Percentiles rank a stretch among this genome's conserved stretches.
phyloP scores from a whole-genome alignment of 2,113 vertebrate genomes.

The Picathartes gymnocephalus region DNA sequence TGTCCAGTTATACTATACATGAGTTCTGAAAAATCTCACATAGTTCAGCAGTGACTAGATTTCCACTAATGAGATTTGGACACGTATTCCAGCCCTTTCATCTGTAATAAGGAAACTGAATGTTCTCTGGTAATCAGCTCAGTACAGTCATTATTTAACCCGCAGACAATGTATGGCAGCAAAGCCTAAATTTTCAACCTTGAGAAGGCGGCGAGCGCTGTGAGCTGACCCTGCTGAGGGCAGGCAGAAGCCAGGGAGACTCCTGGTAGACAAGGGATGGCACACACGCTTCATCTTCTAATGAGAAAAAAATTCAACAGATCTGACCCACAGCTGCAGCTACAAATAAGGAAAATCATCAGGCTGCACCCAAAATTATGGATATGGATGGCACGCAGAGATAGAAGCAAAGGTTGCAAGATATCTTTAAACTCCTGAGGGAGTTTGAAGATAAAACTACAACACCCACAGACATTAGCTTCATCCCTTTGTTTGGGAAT shows the following conservation, averaged over 20 bases:
- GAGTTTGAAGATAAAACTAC: not conserved
- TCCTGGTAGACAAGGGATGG: not conserved
- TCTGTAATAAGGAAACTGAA: conserved; percentile 36
- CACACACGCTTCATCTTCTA: not conserved
- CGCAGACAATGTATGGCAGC: not conserved
- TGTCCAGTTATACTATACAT: not conserved
- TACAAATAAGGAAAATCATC: not conserved
- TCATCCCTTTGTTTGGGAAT: not conserved
- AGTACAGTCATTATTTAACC: conserved; percentile 44
- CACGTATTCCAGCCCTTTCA: conserved; percentile 12
- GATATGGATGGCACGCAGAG: not conserved
- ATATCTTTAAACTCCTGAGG: not conserved
- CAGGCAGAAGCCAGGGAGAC: conserved; percentile 6
- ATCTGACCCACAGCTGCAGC: not conserved
- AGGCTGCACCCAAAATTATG: not conserved
- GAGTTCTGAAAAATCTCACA: not conserved
- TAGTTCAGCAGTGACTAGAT: conserved; percentile 16
- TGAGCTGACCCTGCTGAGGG: not conserved
- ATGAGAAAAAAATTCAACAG: not conserved
- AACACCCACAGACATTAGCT: not conserved
- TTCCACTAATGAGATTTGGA: conserved; percentile 13
- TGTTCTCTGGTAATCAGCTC: conserved; percentile 34
- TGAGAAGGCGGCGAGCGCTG: not conserved
- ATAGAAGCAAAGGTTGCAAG: not conserved
- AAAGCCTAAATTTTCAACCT: conserved; percentile 33